These are phyloP conservation scores for Lutjanus campechanus DNA, from an alignment of 2,797 vertebrate species.

Conservation along the genomic window DNA sequence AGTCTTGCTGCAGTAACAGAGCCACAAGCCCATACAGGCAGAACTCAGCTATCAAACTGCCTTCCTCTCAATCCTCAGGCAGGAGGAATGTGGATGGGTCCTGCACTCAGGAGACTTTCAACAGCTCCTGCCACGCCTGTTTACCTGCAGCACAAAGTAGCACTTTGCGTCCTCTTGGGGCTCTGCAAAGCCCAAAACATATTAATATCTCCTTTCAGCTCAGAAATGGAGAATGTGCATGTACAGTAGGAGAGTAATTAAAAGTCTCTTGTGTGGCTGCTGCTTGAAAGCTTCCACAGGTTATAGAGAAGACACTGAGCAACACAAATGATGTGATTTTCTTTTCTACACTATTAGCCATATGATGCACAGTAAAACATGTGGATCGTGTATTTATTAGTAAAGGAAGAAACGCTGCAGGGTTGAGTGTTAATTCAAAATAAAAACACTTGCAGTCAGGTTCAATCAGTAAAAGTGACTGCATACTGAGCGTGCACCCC, in stretches of 20 bases:
- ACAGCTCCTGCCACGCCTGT: constrained; percentile 54
- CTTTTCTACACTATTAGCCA: not conserved
- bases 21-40: constrained; percentile 69
- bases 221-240: not conserved
- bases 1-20: constrained; percentile 7
- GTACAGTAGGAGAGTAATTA: not conserved
- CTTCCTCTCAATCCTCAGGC: constrained; percentile 24
- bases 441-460: not conserved
- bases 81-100: constrained; percentile 67
- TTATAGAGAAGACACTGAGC: not conserved
- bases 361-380: not conserved
- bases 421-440: constrained; percentile 3
- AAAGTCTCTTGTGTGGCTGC: not conserved
- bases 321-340: not conserved
- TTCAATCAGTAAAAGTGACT: not conserved
- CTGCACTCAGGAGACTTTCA: constrained; percentile 37
- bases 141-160: constrained; percentile 53
- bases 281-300: constrained; percentile 6
- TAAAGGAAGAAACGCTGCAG: not conserved
- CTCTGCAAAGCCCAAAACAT: constrained; percentile 2
- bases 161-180: constrained; percentile 26
- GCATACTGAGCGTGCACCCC: not conserved
- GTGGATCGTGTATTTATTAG: not conserved
- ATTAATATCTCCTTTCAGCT: not conserved
- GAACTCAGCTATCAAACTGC: constrained; percentile 22